These are phyloP conservation scores for Apotomis turbidana DNA, from an alignment of 2,888 invertebrate genomes.

Conservation along the genomic window DNA sequence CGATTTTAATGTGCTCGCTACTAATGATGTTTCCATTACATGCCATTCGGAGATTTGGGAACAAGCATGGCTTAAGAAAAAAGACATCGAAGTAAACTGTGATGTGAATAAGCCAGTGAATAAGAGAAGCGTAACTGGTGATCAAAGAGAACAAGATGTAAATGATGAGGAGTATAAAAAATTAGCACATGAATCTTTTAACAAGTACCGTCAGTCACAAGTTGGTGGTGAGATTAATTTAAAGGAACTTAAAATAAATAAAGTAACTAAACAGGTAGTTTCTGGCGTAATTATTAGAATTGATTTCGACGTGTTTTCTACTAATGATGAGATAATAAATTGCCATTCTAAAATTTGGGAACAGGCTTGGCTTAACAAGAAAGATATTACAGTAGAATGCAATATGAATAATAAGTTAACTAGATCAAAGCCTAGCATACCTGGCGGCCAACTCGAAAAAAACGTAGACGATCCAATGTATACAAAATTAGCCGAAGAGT, in stretches of 20 bases:
- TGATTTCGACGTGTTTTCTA: constrained; percentile 77
- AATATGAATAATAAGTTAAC: neutral
- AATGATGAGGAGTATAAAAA: constrained; percentile 48
- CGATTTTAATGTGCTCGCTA: constrained; percentile 46
- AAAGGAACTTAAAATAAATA: constrained; percentile 50
- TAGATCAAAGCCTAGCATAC: constrained; percentile 24
- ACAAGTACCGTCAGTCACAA: constrained; percentile 46
- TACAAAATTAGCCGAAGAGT: constrained; percentile 51
- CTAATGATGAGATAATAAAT: constrained; percentile 50
- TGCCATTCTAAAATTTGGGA: constrained; percentile 66
- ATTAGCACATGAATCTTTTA: constrained; percentile 55
- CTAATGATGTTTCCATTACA: constrained; percentile 8
- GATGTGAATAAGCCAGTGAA: neutral
- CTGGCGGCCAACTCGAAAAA: constrained; percentile 45
- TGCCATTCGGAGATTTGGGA: constrained; percentile 47
- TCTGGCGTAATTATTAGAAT: constrained; percentile 79
- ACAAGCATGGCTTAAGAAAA: constrained; percentile 47
- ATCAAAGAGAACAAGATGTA: constrained; percentile 42
- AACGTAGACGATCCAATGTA: constrained; percentile 44
- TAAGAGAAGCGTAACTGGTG: constrained; percentile 41
- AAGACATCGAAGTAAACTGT: constrained; percentile 45
- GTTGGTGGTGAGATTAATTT: neutral
- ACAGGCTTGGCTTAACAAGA: constrained; percentile 69
- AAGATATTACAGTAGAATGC: constrained; percentile 36
- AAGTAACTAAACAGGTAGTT: constrained; percentile 73